Evolutionary conservation across 1,140 invertebrate genomes (phyloP).

Genomic region (Microplitis demolitor): DNA sequence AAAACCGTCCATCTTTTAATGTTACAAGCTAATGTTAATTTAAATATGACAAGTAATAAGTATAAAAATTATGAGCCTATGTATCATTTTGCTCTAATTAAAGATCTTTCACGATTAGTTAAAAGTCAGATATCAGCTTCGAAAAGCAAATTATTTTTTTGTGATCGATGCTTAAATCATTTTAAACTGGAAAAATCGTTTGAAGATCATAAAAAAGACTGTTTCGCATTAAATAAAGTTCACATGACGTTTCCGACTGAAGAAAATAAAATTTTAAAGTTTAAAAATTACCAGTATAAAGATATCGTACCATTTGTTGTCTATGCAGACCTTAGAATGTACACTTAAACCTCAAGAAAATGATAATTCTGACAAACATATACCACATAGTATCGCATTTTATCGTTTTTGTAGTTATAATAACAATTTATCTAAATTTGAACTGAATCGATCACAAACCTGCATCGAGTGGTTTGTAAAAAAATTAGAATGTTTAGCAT

Average conservation of each 20-base stretch:
- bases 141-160: constrained; percentile 1
- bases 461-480: constrained; percentile 38
- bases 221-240: constrained; percentile 17
- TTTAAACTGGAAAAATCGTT: constrained; percentile 2
- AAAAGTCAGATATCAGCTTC: constrained; percentile 19
- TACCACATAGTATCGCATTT: constrained; percentile 22
- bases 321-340: constrained; percentile 31
- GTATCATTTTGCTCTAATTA: constrained; percentile 29
- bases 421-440: constrained; percentile 24
- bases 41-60: background rate
- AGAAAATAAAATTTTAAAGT: constrained; percentile 18
- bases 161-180: constrained; percentile 29
- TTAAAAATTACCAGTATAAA: constrained; percentile 30
- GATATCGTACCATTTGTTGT: constrained; percentile 27
- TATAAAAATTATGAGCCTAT: background rate
- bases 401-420: constrained; percentile 21
- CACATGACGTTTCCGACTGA: constrained; percentile 5
- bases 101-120: constrained; percentile 25
- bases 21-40: background rate
- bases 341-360: constrained; percentile 3
- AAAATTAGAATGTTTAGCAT: background rate
- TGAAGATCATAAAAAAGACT: constrained; percentile 9
- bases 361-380: constrained; percentile 17
- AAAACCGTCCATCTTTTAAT: constrained; percentile 29
- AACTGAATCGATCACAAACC: constrained; percentile 37